Evolutionary conservation across 2,797 vertebrate genomes (phyloP).

Genomic region (Momotus momota): DNA sequence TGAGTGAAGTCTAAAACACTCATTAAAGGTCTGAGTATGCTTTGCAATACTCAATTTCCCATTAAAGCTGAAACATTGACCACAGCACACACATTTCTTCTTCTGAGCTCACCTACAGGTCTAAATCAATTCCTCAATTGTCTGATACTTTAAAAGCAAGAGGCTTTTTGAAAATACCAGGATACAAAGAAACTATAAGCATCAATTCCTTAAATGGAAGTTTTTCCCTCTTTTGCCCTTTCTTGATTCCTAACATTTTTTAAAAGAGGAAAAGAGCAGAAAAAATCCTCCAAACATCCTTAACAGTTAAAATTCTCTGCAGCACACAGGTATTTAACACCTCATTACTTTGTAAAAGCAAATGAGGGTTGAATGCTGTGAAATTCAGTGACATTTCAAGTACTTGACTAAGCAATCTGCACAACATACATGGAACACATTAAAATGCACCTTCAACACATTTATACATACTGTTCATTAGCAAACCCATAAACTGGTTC

Average conservation of each 20-base stretch:
- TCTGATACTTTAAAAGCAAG: slow-evolving; percentile 33
- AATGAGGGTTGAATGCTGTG: background rate
- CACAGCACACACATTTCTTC: background rate
- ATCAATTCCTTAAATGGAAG: slow-evolving; percentile 6
- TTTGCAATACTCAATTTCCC: slow-evolving; percentile 57
- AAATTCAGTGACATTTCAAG: background rate
- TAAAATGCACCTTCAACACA: background rate
- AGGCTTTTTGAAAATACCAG: slow-evolving; percentile 27
- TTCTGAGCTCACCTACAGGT: slow-evolving; percentile 24
- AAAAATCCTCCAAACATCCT: background rate
- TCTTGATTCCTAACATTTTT: background rate
- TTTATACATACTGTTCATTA: background rate
- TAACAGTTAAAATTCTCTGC: background rate
- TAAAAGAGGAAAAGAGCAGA: background rate
- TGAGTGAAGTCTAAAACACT: slow-evolving; percentile 26
- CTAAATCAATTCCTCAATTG: slow-evolving; percentile 60
- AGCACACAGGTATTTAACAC: background rate
- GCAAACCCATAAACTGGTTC: background rate
- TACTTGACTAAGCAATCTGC: background rate
- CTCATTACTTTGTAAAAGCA: background rate
- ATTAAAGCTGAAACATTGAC: slow-evolving; percentile 52
- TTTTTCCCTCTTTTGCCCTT: background rate
- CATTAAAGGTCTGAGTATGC: slow-evolving; percentile 30
- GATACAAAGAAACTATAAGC: background rate
- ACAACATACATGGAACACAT: background rate